Evolutionary conservation across 2,888 invertebrate genomes (phyloP), one percentile per base, ranked within the genome.

Genomic region (Acanthoscelides obtectus): DNA sequence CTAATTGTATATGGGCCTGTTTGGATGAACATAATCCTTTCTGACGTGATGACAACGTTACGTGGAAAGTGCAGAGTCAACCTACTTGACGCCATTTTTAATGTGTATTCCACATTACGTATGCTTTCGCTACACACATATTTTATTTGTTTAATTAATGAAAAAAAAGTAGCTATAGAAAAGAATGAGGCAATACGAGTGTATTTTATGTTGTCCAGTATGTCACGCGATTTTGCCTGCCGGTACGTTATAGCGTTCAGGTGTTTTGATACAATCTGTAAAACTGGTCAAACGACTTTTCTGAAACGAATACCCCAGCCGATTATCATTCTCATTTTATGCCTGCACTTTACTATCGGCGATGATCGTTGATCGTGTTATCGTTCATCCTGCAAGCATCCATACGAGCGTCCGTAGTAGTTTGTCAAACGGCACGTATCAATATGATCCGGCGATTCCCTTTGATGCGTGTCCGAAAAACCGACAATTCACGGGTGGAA

Each of bases 181-280:
- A 81, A 81, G 79, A 81, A 80, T 80, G 81, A 80, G 81, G 79
- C 79, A 79, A 80, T 82, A 81, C 79, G 82, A 81, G 81, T 83
- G 83, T 83, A 84, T 83, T 84, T 83, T 84, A 83, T 83, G 81
- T 83, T 84, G 84, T 84, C 84, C 84, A 81, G 80, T 80, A 75
- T 79, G 80, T 80, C 84, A 84, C 84, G 84, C 84, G 79, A 84
- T 80, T 79, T 84, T 79, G 84, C 84, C 83, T 84, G 84, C 83
- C 84, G 79, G 6, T 45, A 45, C 45, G 6, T 12, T 6, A 12
- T 45, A 79, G 80, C 81, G 80, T 81, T 84, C 82, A 83, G 83
- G 84, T 84, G 82, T 79, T 78, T 72, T 72, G 77, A 79, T 84
- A 84, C 84, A 83, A 77, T 78, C 83, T 84, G 83, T 83, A 78